Conservation (phyloP, 2,888 invertebrate genomes). For the Rhagonycha lutea region DNA sequence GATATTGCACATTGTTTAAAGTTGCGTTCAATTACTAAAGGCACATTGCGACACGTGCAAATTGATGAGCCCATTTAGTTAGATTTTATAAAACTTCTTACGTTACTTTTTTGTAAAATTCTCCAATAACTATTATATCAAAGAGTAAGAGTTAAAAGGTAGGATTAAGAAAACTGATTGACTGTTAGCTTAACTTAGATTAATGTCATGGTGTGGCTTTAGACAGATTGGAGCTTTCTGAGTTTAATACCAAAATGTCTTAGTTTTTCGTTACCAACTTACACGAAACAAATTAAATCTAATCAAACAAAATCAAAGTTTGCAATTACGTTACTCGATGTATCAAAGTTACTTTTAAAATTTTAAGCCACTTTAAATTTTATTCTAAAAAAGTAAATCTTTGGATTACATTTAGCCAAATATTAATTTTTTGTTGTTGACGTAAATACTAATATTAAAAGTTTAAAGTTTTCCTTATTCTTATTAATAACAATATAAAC, state of each 20-base stretch:
- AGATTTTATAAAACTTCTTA: background rate
- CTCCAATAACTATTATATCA: background rate
- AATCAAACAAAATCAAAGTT: background rate
- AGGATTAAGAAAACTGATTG: conserved; percentile 9
- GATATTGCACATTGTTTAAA: background rate
- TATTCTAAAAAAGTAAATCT: background rate
- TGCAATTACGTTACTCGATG: background rate
- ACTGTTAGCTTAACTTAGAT: conserved; percentile 6
- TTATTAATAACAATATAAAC: too few species aligned
- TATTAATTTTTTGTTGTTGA: too few species aligned
- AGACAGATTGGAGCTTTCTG: conserved; percentile 11
- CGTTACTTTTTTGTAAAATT: background rate
- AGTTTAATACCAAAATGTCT: conserved; percentile 8
- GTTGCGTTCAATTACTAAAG: background rate
- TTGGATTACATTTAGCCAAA: too few species aligned
- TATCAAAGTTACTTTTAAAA: background rate
- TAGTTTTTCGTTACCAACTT: conserved; percentile 8
- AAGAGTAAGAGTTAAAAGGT: conserved; percentile 10
- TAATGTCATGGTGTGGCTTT: conserved; percentile 4
- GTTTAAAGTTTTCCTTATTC: too few species aligned
- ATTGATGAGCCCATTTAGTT: background rate
- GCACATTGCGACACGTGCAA: background rate
- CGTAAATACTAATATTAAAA: too few species aligned
- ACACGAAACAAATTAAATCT: conserved; percentile 16
- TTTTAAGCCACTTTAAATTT: background rate